Evolutionary conservation across 2,113 vertebrate species (phyloP).

Genomic region (Anolis carolinensis): DNA sequence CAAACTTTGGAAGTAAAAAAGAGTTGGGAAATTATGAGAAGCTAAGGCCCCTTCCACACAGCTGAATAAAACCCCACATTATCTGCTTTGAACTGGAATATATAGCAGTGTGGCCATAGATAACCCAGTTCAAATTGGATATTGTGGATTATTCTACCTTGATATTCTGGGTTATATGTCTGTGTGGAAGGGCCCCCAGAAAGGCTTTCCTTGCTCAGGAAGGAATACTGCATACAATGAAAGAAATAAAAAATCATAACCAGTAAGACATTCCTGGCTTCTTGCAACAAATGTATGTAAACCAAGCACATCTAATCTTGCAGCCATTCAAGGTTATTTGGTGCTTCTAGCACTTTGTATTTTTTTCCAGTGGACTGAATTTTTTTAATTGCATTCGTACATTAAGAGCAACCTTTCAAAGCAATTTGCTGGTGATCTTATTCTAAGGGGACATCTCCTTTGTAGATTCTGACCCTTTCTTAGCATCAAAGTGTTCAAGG

Average conservation of each 20-base stretch:
- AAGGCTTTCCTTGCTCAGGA: background rate
- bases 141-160: no score
- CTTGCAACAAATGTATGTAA: constrained; percentile 40
- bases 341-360: constrained; percentile 23
- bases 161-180: no score
- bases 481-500: constrained; percentile 5
- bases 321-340: constrained; percentile 20
- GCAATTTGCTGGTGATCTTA: constrained; percentile 5
- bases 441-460: background rate
- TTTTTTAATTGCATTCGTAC: background rate
- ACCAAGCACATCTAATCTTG: constrained; percentile 14
- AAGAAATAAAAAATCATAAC: background rate
- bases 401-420: constrained; percentile 16
- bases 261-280: constrained; percentile 25
- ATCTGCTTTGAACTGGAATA: no score
- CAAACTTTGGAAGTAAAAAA: background rate
- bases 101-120: no score
- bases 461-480: background rate
- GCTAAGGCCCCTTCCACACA: no score
- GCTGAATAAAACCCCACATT: no score
- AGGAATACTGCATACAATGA: background rate
- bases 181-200: no score
- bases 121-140: no score
- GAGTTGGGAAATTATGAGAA: background rate
- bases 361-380: constrained; percentile 11